phyloP scores from a whole-genome alignment of 2,113 vertebrate genomes.

The Epinephelus cyanopodus region DNA sequence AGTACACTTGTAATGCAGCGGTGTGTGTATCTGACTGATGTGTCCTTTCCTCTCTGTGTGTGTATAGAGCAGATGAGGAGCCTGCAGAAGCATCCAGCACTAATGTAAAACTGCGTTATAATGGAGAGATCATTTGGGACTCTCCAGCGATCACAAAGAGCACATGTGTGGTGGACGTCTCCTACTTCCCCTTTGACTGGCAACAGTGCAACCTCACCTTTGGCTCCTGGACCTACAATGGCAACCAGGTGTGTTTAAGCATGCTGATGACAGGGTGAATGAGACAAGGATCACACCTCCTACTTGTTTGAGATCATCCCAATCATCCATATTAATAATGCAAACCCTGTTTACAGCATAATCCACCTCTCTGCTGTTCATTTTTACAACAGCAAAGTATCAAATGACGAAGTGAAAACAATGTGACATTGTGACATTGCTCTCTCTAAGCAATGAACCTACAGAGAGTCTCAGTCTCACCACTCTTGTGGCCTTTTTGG shows the following conservation, averaged over 20 bases:
- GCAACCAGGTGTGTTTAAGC: slow-evolving; percentile 89
- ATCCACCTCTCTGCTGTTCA: background rate
- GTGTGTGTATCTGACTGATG: background rate
- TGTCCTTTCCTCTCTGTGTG: background rate
- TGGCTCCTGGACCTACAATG: slow-evolving; percentile 99
- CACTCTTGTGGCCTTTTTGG: too few species aligned
- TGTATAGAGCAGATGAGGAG: slow-evolving; percentile 92
- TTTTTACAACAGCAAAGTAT: too few species aligned
- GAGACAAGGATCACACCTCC: background rate
- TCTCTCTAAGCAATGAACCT: background rate
- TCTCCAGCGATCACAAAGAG: slow-evolving; percentile 97
- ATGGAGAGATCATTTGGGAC: slow-evolving; percentile 96
- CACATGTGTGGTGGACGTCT: slow-evolving; percentile 95
- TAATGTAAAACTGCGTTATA: slow-evolving; percentile 94
- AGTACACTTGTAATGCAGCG: background rate
- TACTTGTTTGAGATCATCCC: background rate
- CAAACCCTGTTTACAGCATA: background rate
- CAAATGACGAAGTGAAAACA: too few species aligned
- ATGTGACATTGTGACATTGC: too few species aligned
- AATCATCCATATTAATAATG: background rate
- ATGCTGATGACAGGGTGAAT: background rate
- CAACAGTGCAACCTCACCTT: slow-evolving; percentile 98
- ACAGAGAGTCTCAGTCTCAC: background rate
- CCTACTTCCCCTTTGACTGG: slow-evolving; percentile 96
- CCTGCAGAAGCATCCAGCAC: slow-evolving; percentile 91